Percentiles rank a stretch among this genome's conserved stretches.
phyloP scores from a whole-genome alignment of 2,888 invertebrate species.

The Drosophila lacicola region DNA sequence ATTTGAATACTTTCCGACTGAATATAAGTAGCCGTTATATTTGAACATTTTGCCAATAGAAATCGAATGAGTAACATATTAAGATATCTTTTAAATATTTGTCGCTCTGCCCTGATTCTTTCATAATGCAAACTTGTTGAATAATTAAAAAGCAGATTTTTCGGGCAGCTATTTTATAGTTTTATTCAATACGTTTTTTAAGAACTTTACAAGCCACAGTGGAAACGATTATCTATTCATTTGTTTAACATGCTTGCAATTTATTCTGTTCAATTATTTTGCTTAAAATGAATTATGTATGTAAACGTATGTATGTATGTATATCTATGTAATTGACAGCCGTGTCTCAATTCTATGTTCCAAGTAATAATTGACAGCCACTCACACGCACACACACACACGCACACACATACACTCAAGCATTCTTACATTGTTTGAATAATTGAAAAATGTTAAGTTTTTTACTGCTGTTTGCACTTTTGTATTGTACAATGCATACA shows the following conservation, averaged over 20 bases:
- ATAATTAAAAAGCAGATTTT: background rate
- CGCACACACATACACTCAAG: background rate
- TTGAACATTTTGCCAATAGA: too few relatives aligned
- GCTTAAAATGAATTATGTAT: conserved; percentile 47
- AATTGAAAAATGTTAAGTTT: conserved; percentile 1
- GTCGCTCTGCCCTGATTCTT: too few relatives aligned
- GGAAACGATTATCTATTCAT: conserved; percentile 19
- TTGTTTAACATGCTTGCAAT: conserved; percentile 38
- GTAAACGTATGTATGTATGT: conserved; percentile 8
- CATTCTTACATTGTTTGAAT: conserved; percentile 1
- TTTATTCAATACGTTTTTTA: conserved; percentile 16
- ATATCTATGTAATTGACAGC: conserved; percentile 48
- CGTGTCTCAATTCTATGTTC: conserved; percentile 34
- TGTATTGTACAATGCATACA: conserved; percentile 3
- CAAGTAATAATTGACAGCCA: conserved; percentile 9
- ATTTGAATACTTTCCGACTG: too few relatives aligned
- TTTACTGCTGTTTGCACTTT: conserved; percentile 16
- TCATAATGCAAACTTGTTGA: background rate
- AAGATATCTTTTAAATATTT: too few relatives aligned
- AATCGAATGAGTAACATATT: too few relatives aligned
- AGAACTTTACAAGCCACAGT: conserved; percentile 12
- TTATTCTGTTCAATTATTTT: conserved; percentile 52
- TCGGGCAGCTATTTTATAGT: conserved; percentile 5
- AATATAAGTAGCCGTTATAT: too few relatives aligned
- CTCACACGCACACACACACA: background rate